Evolutionary conservation across 2,113 vertebrate genomes (phyloP).

Genomic region (Microtus richardsoni): DNA sequence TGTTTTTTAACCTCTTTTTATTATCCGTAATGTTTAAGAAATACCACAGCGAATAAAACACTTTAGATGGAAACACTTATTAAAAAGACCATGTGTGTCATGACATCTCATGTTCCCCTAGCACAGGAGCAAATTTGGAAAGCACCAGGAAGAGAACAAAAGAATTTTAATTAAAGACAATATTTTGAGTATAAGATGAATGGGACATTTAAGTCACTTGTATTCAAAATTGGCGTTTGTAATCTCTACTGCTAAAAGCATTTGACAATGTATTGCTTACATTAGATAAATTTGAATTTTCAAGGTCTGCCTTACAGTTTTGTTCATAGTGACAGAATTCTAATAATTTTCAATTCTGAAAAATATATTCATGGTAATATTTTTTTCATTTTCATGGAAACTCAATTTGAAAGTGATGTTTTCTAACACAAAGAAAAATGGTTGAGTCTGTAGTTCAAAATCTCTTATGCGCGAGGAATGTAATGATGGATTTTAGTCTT

Average conservation of each 20-base stretch:
- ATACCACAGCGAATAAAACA: conserved; percentile 54
- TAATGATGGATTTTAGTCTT: not conserved
- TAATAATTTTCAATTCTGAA: not conserved
- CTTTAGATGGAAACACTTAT: conserved; percentile 55
- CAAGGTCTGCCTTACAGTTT: not conserved
- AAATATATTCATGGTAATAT: not conserved
- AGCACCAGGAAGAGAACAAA: not conserved
- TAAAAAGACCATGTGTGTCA: not conserved
- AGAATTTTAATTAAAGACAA: conserved; percentile 3
- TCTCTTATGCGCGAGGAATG: not conserved
- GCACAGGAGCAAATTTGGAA: conserved; percentile 36
- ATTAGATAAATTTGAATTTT: conserved; percentile 4
- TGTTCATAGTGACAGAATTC: not conserved
- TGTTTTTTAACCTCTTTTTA: conserved; percentile 64
- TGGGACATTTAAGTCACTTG: not conserved
- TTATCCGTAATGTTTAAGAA: conserved; percentile 63
- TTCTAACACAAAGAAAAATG: not conserved
- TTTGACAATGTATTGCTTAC: not conserved
- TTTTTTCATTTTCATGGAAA: not conserved
- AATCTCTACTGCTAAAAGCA: not conserved
- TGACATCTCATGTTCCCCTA: conserved; percentile 8
- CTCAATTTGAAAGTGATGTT: not conserved
- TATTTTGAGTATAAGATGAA: conserved; percentile 23
- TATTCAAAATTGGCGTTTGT: not conserved
- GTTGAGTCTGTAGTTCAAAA: not conserved